phyloP scores from a whole-genome alignment of 2,888 invertebrate genomes.

The Tiliacea aurago region DNA sequence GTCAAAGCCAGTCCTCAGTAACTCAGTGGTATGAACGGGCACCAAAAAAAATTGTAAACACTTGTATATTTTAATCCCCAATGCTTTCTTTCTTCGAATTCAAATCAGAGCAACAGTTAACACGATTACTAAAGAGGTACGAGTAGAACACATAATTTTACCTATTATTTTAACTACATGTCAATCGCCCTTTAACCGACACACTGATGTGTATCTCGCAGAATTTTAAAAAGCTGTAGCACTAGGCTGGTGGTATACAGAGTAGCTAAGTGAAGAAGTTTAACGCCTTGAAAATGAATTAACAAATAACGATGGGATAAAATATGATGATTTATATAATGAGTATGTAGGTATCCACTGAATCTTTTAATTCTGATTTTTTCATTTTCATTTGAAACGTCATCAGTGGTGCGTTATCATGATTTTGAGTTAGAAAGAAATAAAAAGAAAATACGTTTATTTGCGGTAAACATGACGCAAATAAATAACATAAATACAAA shows the following conservation, averaged over 20 bases:
- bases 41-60: neutral
- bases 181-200: slow-evolving; percentile 24
- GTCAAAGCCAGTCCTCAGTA: too few relatives aligned
- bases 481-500: too few relatives aligned
- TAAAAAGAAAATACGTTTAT: too few relatives aligned
- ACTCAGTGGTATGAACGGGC: too few relatives aligned
- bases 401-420: too few relatives aligned
- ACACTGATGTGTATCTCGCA: slow-evolving; percentile 49
- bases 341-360: neutral
- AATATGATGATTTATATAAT: neutral
- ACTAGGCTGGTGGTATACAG: neutral
- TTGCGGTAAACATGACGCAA: too few relatives aligned
- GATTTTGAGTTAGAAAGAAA: too few relatives aligned
- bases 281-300: neutral
- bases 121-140: neutral
- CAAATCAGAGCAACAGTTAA: neutral
- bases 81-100: neutral
- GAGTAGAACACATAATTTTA: too few relatives aligned
- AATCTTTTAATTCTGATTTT: neutral
- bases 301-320: neutral
- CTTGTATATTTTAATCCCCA: neutral
- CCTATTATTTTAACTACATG: slow-evolving; percentile 2
- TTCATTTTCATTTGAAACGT: neutral
- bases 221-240: slow-evolving; percentile 61
- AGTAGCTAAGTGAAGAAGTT: slow-evolving; percentile 7